Evolutionary conservation across 2,113 vertebrate genomes (phyloP), one percentile per base, ranked within the genome.

Genomic region (Nematolebias whitei): DNA sequence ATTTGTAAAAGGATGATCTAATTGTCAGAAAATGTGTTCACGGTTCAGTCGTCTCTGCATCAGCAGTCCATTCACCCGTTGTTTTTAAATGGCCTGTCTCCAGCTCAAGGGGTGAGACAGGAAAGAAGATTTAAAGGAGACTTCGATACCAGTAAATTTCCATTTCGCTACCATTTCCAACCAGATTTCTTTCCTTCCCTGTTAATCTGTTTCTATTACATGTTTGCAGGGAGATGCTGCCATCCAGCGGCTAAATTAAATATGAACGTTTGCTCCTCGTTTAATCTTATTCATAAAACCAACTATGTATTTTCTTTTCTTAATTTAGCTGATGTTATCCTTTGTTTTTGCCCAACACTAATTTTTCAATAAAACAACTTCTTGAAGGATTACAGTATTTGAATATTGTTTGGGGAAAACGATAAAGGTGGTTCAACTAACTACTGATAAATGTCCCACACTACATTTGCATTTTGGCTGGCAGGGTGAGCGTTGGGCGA

Each of bases 1-100:
- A 74, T 89, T 65, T 83, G 50, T 78, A 78, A 86, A 91, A 91
- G 91, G 92, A 93, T 94, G 92, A 92, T 93, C 92, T 93, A 93
- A 94, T 92, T 87, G 74, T 88, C 75, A 86, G 80, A 80, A 78
- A 67, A 76, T 82, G 19, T 82, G 59, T 88, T 88, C 73, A 79
- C 79, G 74, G 84, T 86, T 84, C 75, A 83, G 69, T 79, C 85
- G 72, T 88, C 74, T 65, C 49, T 83, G 75, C 82, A 79, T 81
- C 82, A 83, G 74, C 68, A 69, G 76, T 74, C 74, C 68, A 75
- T 86, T 85, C 79, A 83, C 32, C 49, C 77, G 12, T 84, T 79
- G 52, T 76, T 71, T 58, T 44, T 43, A 18, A 5, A 59, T 72
- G 68, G 78, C 65, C 56, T 76, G 72, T 81, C 64, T 85, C 84